Evolutionary conservation across 2,797 vertebrate genomes (phyloP).

Genomic region (Hippoglossus hippoglossus): DNA sequence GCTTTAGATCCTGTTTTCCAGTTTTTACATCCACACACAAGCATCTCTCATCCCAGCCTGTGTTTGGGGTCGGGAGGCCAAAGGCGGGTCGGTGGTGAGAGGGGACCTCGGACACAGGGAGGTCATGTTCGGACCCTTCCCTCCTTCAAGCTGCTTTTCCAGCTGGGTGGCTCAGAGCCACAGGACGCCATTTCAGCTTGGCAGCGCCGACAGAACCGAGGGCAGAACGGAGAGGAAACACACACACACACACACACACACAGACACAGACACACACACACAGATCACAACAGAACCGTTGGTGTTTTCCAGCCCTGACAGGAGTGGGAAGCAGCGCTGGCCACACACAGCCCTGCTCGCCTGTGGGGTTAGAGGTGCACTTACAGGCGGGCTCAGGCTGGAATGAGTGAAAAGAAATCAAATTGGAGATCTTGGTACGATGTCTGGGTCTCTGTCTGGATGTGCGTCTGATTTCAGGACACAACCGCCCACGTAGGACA

Average conservation of each 20-base stretch:
- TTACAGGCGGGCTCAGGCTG: constrained; percentile 5
- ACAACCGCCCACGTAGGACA: constrained; percentile 10
- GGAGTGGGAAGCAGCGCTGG: constrained; percentile 30
- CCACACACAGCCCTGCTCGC: background rate
- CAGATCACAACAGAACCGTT: constrained; percentile 38
- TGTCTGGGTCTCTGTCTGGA: constrained; percentile 48
- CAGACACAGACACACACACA: no score
- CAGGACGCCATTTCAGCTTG: constrained; percentile 68
- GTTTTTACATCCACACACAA: no score
- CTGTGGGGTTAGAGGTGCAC: constrained; percentile 11
- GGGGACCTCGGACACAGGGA: constrained; percentile 40
- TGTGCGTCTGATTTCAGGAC: constrained; percentile 32
- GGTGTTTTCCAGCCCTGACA: constrained; percentile 20
- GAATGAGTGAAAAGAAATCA: constrained; percentile 28
- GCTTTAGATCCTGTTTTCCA: no score
- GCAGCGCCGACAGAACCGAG: constrained; percentile 60
- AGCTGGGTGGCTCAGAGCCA: constrained; percentile 66
- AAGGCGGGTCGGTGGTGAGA: constrained; percentile 40
- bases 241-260: constrained; percentile 39
- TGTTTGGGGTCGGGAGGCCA: background rate
- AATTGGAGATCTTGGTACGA: constrained; percentile 11
- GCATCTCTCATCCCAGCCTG: constrained; percentile 11
- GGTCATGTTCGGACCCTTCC: constrained; percentile 52
- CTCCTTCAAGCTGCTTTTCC: constrained; percentile 57
- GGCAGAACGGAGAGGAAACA: constrained; percentile 51